phyloP scores from a whole-genome alignment of 2,113 vertebrate species.

The Oostethus manadensis region DNA sequence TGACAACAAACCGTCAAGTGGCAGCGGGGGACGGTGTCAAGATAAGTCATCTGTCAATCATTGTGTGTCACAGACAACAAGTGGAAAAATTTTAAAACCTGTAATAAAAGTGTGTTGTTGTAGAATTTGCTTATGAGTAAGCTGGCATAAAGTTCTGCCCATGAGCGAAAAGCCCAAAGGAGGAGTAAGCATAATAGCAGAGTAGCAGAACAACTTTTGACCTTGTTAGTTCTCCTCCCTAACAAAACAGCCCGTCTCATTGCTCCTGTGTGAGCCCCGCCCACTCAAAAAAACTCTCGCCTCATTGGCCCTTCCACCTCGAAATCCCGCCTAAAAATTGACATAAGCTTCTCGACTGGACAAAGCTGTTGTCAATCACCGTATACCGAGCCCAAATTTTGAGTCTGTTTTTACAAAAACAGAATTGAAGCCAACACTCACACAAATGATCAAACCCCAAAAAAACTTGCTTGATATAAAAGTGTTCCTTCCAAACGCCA shows the following conservation, averaged over 20 bases:
- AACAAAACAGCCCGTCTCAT: slow-evolving; percentile 1
- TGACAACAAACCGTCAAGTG: no score
- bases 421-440: not conserved
- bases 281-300: not conserved
- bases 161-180: no score
- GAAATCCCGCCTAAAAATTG: slow-evolving; percentile 9
- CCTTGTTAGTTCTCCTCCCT: slow-evolving; percentile 56
- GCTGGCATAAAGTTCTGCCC: no score
- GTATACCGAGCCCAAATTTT: slow-evolving; percentile 41
- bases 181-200: fast-evolving
- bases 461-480: not conserved
- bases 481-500: not conserved
- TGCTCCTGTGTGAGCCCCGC: slow-evolving; percentile 19
- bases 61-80: no score
- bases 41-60: no score
- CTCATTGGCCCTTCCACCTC: slow-evolving; percentile 35
- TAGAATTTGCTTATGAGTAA: no score
- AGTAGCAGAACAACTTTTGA: slow-evolving; percentile 47
- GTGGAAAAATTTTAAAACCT: no score
- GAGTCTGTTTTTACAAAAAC: not conserved
- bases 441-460: not conserved
- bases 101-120: no score
- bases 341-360: slow-evolving; percentile 16
- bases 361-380: slow-evolving; percentile 33
- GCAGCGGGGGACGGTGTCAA: no score